A percentile compares a stretch with the other conserved stretches of the same genome.
Conservation (phyloP, 2,113 vertebrate genomes). For the Pyxicephalus adspersus region DNA sequence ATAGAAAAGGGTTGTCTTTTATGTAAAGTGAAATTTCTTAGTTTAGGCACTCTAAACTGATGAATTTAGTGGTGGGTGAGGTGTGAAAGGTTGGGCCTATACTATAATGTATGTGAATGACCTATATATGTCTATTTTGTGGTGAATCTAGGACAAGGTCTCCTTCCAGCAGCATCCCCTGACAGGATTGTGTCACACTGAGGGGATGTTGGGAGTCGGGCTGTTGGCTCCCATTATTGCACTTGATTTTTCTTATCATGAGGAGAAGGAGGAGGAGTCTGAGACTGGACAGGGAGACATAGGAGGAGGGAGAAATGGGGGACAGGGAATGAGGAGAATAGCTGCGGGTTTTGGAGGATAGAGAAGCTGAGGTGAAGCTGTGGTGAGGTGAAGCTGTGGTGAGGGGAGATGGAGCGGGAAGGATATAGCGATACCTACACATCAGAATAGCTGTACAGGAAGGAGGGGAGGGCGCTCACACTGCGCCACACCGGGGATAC, state of each 20-base stretch:
- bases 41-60: too few relatives aligned
- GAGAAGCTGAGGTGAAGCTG: conserved; percentile 30
- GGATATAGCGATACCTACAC: neutral
- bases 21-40: too few relatives aligned
- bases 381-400: neutral
- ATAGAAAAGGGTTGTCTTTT: too few relatives aligned
- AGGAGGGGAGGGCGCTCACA: conserved; percentile 8
- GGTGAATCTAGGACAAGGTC: too few relatives aligned
- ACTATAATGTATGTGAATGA: neutral
- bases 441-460: conserved; percentile 19
- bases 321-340: neutral
- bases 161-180: too few relatives aligned
- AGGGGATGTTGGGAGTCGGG: neutral
- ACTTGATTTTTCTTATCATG: conserved; percentile 45
- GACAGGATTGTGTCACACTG: too few relatives aligned
- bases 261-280: conserved; percentile 34
- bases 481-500: neutral
- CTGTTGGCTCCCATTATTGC: neutral
- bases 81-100: too few relatives aligned
- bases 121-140: neutral
- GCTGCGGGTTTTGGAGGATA: neutral
- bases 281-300: conserved; percentile 16
- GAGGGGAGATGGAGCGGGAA: neutral
- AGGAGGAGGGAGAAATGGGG: conserved; percentile 39
- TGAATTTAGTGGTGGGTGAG: too few relatives aligned